Base-by-base conservation (phyloP, 1,140 invertebrate genomes). In the Pseudachorutes palmiensis region DNA sequence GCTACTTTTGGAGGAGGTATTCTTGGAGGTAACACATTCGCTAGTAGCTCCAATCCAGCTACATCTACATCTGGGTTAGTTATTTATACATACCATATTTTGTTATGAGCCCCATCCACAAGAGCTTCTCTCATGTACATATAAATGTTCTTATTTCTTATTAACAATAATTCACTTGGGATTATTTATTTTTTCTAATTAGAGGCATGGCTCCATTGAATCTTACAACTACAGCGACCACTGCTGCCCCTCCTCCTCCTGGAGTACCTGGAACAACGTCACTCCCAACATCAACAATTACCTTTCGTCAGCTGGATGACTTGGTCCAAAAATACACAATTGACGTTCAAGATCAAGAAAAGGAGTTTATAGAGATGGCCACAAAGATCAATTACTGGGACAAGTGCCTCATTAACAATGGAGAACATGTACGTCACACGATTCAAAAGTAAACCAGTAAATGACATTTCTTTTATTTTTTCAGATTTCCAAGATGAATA, bases 331-430 rank as follows among this genome's bases (percentile, higher is more conserved):
- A 97, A 78, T 98, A 94, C 93, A 94, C 90, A 0, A 76, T 91
- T 19, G 93, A 97, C 75, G 79, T 97, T 16, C 91, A 95, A 75
- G 91, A 96, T 72, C 93, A 97, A 76, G 94, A 97, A 76, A 92
- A 90, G 77, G 83, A 88, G 1, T 97, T 97, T 77, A 86, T 94
- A 45, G 90, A 93, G 77, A 94, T 97, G 80, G 93, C 94, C 1
- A 91, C 89, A 12, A 90, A 96, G 79, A 87, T 97, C 22, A 97
- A 97, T 78, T 88, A 88, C 5, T 97, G 94, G 93, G 94, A 98
- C 76, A 84, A 88, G 74, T 80, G 95, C 2, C 81, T 97, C 0
- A 91, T 94, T 59, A 84, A 86, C 14, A 97, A 97, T 79, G n/a
- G n/a, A n/a, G n/a, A n/a, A n/a, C n/a, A n/a, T n/a, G n/a, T n/a